A percentile compares a stretch with the other conserved stretches of the same genome.
phyloP scores from a whole-genome alignment of 1,140 invertebrate species.

The Portunus trituberculatus region DNA sequence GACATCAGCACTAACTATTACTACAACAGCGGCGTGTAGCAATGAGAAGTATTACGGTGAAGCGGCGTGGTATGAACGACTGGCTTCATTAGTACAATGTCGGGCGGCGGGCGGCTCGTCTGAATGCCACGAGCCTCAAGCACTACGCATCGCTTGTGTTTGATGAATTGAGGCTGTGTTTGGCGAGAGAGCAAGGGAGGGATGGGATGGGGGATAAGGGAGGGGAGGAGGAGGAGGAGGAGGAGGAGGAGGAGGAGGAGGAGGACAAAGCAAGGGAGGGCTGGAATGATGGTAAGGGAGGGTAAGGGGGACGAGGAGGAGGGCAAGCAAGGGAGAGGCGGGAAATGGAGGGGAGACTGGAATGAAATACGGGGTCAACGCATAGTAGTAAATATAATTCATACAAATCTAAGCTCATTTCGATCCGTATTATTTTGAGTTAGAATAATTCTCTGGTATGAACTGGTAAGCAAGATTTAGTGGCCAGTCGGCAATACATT shows the following conservation, averaged over 20 bases:
- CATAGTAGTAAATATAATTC: neutral
- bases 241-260: neutral
- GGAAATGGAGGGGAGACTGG: neutral
- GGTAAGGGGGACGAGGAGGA: neutral
- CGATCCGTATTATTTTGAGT: neutral
- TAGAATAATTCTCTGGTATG: neutral
- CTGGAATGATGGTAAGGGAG: neutral
- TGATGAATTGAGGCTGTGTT: neutral
- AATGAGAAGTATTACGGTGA: too few relatives aligned
- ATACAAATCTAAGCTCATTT: neutral
- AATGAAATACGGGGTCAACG: neutral
- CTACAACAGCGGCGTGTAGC: too few relatives aligned
- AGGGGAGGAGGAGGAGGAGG: neutral
- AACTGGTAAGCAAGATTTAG: conserved; percentile 22
- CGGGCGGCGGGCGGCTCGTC: too few relatives aligned
- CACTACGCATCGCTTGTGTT: too few relatives aligned
- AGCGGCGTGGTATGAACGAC: too few relatives aligned
- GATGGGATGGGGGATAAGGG: neutral
- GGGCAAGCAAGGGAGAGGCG: neutral
- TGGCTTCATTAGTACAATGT: too few relatives aligned
- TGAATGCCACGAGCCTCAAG: too few relatives aligned
- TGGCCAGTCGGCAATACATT: neutral
- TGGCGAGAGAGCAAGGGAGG: neutral
- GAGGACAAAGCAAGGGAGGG: neutral
- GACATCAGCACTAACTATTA: too few relatives aligned